A percentile compares a stretch with the other conserved stretches of the same genome.
Evolutionary conservation across 2,888 invertebrate genomes (phyloP).

Genomic region (Alviniconcha strummeri): DNA sequence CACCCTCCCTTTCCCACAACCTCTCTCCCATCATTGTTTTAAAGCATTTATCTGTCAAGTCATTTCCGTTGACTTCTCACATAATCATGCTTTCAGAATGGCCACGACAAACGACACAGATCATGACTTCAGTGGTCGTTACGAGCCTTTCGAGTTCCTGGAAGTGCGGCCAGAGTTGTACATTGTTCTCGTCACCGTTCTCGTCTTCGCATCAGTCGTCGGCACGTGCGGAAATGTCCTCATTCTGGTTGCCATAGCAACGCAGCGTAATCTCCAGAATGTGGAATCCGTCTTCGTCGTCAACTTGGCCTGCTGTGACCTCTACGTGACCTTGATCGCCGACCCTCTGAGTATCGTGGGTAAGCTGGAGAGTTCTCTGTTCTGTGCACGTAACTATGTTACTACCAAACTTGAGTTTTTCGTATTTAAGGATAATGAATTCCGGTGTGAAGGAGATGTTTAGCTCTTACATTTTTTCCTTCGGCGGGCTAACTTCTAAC

Average conservation of each 20-base stretch:
- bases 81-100: not conserved
- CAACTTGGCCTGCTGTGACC: conserved; percentile 55
- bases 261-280: conserved; percentile 33
- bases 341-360: conserved; percentile 58
- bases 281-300: conserved; percentile 52
- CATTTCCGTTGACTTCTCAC: not conserved
- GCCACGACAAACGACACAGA: not conserved
- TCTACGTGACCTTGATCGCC: conserved; percentile 55
- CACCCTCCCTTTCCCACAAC: not conserved
- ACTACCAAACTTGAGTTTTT: no score
- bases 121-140: no score
- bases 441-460: no score
- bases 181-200: conserved; percentile 38
- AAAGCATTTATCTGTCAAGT: no score
- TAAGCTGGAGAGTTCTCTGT: conserved; percentile 37
- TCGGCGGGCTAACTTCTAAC: no score
- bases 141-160: conserved; percentile 40
- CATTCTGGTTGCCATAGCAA: conserved; percentile 41
- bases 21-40: not conserved
- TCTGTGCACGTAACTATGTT: not conserved
- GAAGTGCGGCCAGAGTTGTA: conserved; percentile 37
- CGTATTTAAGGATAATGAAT: no score
- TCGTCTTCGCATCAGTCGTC: conserved; percentile 40
- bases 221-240: conserved; percentile 49
- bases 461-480: no score